Percentiles rank a stretch among this genome's conserved stretches.
These are phyloP conservation scores for Margarornis squamiger DNA, from an alignment of 2,797 vertebrate species.

Conservation along the genomic window DNA sequence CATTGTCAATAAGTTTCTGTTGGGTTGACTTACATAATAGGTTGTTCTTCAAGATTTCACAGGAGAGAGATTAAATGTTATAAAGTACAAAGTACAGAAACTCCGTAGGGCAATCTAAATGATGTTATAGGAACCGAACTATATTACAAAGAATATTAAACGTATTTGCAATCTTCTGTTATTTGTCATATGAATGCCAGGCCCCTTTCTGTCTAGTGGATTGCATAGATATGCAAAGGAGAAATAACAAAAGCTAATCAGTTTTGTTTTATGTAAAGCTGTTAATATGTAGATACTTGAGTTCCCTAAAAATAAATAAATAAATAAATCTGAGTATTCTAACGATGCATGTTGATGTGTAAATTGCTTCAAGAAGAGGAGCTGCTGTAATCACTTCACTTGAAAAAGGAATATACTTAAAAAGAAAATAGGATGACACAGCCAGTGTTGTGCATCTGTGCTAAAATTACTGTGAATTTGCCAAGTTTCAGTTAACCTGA, in stretches of 20 bases:
- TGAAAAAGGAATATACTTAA: conserved; percentile 1
- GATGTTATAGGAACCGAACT: not conserved
- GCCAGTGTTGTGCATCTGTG: not conserved
- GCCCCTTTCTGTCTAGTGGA: not conserved
- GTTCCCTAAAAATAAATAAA: not conserved
- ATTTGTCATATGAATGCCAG: not conserved
- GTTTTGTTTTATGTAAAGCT: conserved; percentile 48
- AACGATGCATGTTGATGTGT: not conserved
- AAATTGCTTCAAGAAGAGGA: not conserved
- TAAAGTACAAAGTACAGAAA: conserved; percentile 12
- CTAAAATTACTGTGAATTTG: not conserved
- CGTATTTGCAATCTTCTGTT: conserved; percentile 15
- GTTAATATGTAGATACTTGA: conserved; percentile 32
- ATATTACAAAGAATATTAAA: conserved; percentile 28
- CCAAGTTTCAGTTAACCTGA: not conserved
- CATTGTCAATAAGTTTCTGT: not conserved
- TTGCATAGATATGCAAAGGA: conserved; percentile 9
- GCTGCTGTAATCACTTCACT: conserved; percentile 18
- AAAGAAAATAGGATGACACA: not conserved
- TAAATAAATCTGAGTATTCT: not conserved
- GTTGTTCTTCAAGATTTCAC: not conserved
- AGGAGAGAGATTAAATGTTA: conserved; percentile 31
- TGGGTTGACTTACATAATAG: not conserved
- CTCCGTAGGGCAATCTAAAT: not conserved
- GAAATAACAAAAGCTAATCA: conserved; percentile 43